A percentile compares a stretch with the other conserved stretches of the same genome.
These are phyloP conservation scores for Eupithecia centaureata DNA, from an alignment of 2,888 invertebrate genomes.

Conservation along the genomic window DNA sequence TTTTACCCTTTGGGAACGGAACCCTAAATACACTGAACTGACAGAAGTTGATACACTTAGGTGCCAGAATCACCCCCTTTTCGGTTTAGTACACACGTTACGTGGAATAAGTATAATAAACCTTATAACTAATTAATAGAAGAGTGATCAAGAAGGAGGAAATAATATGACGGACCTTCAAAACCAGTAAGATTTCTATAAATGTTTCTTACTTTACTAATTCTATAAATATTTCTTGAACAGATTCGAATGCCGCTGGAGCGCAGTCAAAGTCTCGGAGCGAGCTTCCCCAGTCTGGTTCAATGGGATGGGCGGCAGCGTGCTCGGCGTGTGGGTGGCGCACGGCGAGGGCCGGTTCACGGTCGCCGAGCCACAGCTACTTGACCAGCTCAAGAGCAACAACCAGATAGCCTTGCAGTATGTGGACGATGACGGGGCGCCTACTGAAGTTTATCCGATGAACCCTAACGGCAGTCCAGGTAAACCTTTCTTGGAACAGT, in stretches of 20 bases:
- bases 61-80: too few relatives aligned
- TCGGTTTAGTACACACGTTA: too few relatives aligned
- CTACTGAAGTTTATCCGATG: constrained; percentile 94
- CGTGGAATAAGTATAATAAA: too few relatives aligned
- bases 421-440: constrained; percentile 89
- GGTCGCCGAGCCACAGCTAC: constrained; percentile 77
- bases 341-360: constrained; percentile 96
- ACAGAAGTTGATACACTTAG: too few relatives aligned
- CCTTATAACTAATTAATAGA: too few relatives aligned
- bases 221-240: neutral
- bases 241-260: constrained; percentile 89
- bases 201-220: too few relatives aligned
- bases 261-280: constrained; percentile 88
- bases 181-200: too few relatives aligned
- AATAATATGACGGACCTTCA: too few relatives aligned
- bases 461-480: constrained; percentile 96
- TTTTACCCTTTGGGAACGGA: too few relatives aligned
- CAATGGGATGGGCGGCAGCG: constrained; percentile 92
- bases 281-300: constrained; percentile 91
- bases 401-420: constrained; percentile 91
- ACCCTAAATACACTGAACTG: too few relatives aligned
- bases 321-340: constrained; percentile 97
- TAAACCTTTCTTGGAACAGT: constrained; percentile 48
- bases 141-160: too few relatives aligned
- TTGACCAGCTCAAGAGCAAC: constrained; percentile 77